Conservation (phyloP, 1,140 invertebrate species). For the Tetramorium parvispinum region DNA sequence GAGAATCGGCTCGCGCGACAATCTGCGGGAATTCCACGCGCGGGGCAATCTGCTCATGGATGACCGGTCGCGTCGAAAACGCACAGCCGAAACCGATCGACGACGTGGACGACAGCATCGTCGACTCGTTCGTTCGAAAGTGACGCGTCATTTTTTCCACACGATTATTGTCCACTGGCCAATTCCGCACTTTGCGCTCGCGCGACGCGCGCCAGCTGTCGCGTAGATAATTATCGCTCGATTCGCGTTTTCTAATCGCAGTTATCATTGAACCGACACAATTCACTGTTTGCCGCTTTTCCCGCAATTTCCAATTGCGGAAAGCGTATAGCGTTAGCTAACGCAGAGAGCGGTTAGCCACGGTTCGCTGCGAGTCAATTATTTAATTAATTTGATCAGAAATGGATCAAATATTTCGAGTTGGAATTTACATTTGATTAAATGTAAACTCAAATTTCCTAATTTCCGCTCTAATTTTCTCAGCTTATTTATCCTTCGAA, state of each 20-base stretch:
- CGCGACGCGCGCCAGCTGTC: background rate
- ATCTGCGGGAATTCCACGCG: constrained; percentile 5
- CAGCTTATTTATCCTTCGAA: background rate
- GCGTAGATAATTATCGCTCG: background rate
- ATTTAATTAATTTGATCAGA: constrained; percentile 51
- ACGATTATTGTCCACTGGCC: background rate
- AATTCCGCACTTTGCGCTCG: constrained; percentile 6
- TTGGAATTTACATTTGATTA: constrained; percentile 22
- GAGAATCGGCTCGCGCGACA: constrained; percentile 26
- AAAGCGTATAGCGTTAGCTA: background rate
- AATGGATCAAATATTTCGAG: constrained; percentile 36
- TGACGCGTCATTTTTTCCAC: background rate
- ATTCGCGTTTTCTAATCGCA: constrained; percentile 32
- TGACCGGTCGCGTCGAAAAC: constrained; percentile 14
- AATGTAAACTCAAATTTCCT: background rate
- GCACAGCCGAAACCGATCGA: background rate
- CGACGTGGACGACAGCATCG: background rate
- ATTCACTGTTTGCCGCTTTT: background rate
- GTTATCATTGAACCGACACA: background rate
- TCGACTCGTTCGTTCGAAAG: background rate
- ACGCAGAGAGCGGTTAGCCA: constrained; percentile 16
- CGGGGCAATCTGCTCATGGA: constrained; percentile 43
- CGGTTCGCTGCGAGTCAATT: constrained; percentile 26
- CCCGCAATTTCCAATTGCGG: background rate
- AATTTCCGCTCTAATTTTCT: background rate